Evolutionary conservation across 2,797 vertebrate species (phyloP).

Genomic region (Miichthys miiuy): DNA sequence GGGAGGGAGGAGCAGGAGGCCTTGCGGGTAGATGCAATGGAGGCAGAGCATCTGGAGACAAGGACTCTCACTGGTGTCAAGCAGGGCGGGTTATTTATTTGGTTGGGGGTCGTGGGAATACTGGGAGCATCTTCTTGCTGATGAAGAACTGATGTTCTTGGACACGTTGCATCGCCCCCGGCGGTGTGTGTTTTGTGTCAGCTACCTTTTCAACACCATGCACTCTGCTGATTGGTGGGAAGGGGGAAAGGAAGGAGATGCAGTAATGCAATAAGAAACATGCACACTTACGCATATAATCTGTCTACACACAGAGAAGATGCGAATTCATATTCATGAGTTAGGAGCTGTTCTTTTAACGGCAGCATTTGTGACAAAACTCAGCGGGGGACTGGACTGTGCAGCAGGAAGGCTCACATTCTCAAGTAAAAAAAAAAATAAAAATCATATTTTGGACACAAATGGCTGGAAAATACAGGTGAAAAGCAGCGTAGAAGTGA

Average conservation of each 20-base stretch:
- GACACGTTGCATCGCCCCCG: slow-evolving; percentile 19
- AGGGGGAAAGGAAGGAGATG: not conserved
- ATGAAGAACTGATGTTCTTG: slow-evolving; percentile 53
- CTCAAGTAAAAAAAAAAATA: slow-evolving; percentile 4
- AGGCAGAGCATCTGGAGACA: slow-evolving; percentile 62
- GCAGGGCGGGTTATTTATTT: slow-evolving; percentile 62
- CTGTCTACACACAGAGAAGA: not conserved
- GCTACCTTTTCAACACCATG: slow-evolving; percentile 7
- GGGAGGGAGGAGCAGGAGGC: not conserved
- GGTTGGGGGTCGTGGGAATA: slow-evolving; percentile 65
- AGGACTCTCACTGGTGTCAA: slow-evolving; percentile 64
- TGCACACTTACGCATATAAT: not conserved
- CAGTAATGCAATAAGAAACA: not conserved
- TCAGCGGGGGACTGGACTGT: slow-evolving; percentile 30
- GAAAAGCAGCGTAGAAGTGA: slow-evolving; percentile 25
- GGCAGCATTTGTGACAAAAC: slow-evolving; percentile 28
- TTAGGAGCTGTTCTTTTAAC: slow-evolving; percentile 21
- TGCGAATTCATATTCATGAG: slow-evolving; percentile 41
- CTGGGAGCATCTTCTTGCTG: slow-evolving; percentile 59
- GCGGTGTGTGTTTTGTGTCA: slow-evolving; percentile 29
- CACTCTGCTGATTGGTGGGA: not conserved
- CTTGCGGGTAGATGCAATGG: slow-evolving; percentile 42
- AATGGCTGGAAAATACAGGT: slow-evolving; percentile 53
- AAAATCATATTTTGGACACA: slow-evolving; percentile 48
- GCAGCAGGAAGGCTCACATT: slow-evolving; percentile 13